phyloP scores from a whole-genome alignment of 1,140 invertebrate genomes.

The Lasaia peninsularis region DNA sequence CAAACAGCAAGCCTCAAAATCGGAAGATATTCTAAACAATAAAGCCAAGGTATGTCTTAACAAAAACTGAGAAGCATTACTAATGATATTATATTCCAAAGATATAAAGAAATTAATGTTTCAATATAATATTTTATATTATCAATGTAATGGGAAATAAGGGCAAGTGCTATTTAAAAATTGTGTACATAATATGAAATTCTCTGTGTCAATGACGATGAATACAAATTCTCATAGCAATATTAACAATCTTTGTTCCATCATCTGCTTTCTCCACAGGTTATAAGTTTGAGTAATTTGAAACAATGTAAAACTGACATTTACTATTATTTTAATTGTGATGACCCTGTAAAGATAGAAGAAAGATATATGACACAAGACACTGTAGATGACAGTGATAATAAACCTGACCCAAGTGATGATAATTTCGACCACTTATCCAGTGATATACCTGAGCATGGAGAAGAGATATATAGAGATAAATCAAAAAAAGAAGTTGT shows the following conservation, averaged over 20 bases:
- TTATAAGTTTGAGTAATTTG: not conserved
- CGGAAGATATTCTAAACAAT: constrained; percentile 20
- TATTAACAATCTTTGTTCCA: no score
- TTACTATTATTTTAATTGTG: not conserved
- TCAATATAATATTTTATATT: no score
- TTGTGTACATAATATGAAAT: no score
- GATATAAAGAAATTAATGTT: no score
- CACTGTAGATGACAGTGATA: not conserved
- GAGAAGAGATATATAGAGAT: not conserved
- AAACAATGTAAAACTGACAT: constrained; percentile 7
- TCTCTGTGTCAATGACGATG: no score
- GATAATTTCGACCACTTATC: not conserved
- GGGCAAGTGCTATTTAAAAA: no score
- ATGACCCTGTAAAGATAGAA: not conserved
- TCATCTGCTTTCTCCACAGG: not conserved
- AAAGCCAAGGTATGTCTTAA: constrained; percentile 14
- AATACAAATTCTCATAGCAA: no score
- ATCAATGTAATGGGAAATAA: no score
- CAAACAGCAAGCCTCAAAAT: constrained; percentile 27
- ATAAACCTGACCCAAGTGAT: not conserved
- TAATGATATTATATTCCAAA: no score
- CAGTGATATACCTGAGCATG: not conserved
- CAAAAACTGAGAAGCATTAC: not conserved
- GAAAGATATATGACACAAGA: not conserved
- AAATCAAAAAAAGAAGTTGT: not conserved